Evolutionary conservation across 2,888 invertebrate genomes (phyloP).

Genomic region (Ischnura elegans): DNA sequence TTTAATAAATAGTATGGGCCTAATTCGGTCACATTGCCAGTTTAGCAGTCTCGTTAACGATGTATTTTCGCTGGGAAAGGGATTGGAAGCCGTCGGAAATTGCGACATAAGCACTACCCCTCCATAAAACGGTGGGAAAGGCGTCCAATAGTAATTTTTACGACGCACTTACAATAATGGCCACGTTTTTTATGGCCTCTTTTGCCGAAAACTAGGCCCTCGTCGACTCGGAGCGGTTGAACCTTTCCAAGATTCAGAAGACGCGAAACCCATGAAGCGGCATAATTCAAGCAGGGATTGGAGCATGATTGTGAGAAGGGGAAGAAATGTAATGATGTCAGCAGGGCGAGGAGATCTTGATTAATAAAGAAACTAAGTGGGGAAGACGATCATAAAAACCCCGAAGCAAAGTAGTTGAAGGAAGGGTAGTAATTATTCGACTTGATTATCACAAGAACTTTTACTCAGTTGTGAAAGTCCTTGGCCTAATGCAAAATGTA

Average conservation of each 20-base stretch:
- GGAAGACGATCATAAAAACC: neutral
- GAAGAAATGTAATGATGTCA: neutral
- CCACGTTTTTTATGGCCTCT: neutral
- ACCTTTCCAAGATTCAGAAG: neutral
- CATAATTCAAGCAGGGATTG: constrained; percentile 6
- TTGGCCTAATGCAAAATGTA: too few species aligned
- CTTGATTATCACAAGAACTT: neutral
- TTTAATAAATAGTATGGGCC: neutral
- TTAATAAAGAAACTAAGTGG: neutral
- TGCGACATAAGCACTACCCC: constrained; percentile 19
- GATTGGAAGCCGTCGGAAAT: neutral
- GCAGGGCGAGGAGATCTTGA: neutral
- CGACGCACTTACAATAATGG: constrained; percentile 15
- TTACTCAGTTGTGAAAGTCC: neutral
- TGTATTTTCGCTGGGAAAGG: neutral
- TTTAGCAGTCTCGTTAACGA: constrained; percentile 23
- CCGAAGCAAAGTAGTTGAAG: neutral
- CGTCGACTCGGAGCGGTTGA: neutral
- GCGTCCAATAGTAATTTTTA: constrained; percentile 25
- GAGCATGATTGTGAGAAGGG: neutral
- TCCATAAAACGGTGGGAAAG: neutral
- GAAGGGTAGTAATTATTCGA: neutral
- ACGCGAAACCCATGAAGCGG: neutral
- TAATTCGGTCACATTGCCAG: neutral
- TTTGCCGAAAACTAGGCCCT: neutral